Base-by-base conservation (phyloP, 2,888 invertebrate genomes). In the Hedya salicella region DNA sequence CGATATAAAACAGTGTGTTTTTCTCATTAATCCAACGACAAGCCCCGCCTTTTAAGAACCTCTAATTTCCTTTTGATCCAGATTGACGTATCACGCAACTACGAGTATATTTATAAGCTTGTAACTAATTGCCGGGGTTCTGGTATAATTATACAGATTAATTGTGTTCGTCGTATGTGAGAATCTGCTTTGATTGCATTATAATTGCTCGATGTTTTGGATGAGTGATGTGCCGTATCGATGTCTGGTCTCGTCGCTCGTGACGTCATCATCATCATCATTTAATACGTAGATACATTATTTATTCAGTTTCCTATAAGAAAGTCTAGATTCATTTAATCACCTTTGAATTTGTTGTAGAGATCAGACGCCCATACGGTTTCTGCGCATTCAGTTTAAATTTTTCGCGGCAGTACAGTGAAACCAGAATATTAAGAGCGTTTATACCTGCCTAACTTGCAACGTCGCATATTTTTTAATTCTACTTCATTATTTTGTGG, bases 171-270 rank as follows among this genome's bases (percentile, higher is more conserved):
- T 25, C 25, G 25, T 76, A 74, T 66, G 68, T 75, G 77, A 77
- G 77, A 82, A 78, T 77, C 70, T 74, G 74, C 69, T 83, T 80
- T 88, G 85, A 91, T 91, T 87, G 86, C 85, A 75, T 87, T 91
- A 82, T 91, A 90, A 91, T 90, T 89, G 85, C 78, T 75, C 73
- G 60, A 76, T 82, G 82, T 77, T 74, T 80, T 71, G 79, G 77
- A 79, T 79, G 79, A 54, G 19, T 19, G 48, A 36, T 53, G 53
- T 53, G 14, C 44, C n/a, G 40, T 25, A 61, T 66, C 39, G 49
- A 48, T 66, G 60, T 48, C 30, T 49, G 44, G 40, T 17, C 32
- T 21, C 50, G 46, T 53, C 52, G 36, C 46, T 48, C n/a, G 30
- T 52, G 52, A 52, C 52, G 36, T 52, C 36, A 50, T 21, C 5